Conservation (phyloP, 2,888 invertebrate species). For the Torymus tubicola region DNA sequence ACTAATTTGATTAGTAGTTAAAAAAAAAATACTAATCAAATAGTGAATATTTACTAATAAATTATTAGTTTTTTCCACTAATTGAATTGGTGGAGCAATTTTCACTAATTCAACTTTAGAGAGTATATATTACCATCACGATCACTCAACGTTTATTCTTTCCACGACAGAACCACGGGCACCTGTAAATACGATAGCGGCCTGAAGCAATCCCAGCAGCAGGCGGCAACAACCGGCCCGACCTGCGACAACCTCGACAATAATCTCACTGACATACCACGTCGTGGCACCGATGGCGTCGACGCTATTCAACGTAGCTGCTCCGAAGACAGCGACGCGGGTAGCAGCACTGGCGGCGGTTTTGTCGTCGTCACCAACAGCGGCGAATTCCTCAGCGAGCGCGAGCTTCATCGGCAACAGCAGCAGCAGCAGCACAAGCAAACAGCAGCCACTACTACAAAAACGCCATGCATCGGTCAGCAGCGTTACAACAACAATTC, state of each 20-base stretch:
- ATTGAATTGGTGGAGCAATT: too few species aligned
- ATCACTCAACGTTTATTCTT: constrained; percentile 1
- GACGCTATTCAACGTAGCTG: constrained; percentile 52
- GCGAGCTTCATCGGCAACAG: constrained; percentile 22
- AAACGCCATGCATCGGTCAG: constrained; percentile 62
- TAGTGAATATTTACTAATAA: too few species aligned
- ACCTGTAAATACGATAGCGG: constrained; percentile 64
- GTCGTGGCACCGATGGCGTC: constrained; percentile 45
- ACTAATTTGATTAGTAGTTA: too few species aligned
- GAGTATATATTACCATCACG: too few species aligned
- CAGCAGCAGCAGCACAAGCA: constrained; percentile 47
- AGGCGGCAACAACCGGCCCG: neutral
- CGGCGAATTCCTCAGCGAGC: constrained; percentile 65
- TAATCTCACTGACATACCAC: constrained; percentile 51
- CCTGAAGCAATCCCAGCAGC: constrained; percentile 30
- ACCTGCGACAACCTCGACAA: constrained; percentile 55
- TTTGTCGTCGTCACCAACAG: constrained; percentile 67
- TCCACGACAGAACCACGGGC: constrained; percentile 11
- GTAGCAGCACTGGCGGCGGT: constrained; percentile 49
- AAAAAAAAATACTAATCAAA: too few species aligned
- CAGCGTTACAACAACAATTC: constrained; percentile 79
- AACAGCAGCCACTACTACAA: constrained; percentile 18
- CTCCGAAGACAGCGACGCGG: constrained; percentile 57
- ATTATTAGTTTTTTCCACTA: too few species aligned
- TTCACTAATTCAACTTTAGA: too few species aligned